Conservation (phyloP, 1,140 invertebrate genomes). For the Drosophila ogumai region DNA sequence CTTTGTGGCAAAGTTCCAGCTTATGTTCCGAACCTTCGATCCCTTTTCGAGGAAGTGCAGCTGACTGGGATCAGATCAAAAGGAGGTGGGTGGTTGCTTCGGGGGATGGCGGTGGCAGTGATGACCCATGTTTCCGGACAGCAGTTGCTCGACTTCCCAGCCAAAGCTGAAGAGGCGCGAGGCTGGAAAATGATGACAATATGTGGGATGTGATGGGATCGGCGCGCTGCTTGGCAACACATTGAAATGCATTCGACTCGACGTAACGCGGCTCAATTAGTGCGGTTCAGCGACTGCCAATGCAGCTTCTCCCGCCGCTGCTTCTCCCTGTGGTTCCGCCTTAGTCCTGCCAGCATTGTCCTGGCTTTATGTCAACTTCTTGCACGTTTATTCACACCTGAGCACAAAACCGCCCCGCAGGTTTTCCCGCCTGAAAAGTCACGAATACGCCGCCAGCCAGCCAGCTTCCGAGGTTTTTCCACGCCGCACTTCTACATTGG, state of each 20-base stretch:
- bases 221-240: slow-evolving; percentile 66
- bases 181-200: slow-evolving; percentile 50
- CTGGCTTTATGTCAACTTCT: slow-evolving; percentile 79
- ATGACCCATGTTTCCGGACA: slow-evolving; percentile 27
- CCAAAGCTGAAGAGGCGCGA: slow-evolving; percentile 36
- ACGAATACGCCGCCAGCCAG: slow-evolving; percentile 58
- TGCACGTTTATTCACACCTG: slow-evolving; percentile 83
- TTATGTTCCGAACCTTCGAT: slow-evolving; percentile 33
- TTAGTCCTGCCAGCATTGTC: slow-evolving; percentile 35
- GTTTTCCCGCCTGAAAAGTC: slow-evolving; percentile 69
- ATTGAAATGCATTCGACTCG: slow-evolving; percentile 81
- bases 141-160: slow-evolving; percentile 72
- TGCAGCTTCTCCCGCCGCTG: slow-evolving; percentile 57
- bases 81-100: not conserved
- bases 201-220: slow-evolving; percentile 35
- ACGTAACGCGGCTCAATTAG: slow-evolving; percentile 84
- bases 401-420: slow-evolving; percentile 73
- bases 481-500: slow-evolving; percentile 47
- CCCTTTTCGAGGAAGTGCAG: slow-evolving; percentile 35
- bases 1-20: slow-evolving; percentile 17
- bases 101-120: not conserved
- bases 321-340: slow-evolving; percentile 19
- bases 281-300: slow-evolving; percentile 78
- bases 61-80: slow-evolving; percentile 29
- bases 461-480: slow-evolving; percentile 27